Evolutionary conservation across 2,797 vertebrate genomes (phyloP).

Genomic region (Takifugu rubripes): DNA sequence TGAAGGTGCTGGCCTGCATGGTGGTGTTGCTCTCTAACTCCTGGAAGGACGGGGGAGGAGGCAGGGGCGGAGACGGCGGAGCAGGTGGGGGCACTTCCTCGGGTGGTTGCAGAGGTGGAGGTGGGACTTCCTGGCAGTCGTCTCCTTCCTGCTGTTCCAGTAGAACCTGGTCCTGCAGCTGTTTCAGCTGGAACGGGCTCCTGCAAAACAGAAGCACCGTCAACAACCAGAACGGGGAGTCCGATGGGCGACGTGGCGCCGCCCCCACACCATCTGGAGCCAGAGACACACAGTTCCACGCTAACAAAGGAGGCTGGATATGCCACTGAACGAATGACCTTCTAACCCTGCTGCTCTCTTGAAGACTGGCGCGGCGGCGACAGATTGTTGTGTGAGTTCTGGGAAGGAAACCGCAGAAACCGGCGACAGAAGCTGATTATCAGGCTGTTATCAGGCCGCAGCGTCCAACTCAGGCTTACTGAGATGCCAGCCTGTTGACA

Average conservation of each 20-base stretch:
- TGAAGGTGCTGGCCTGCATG: conserved; percentile 97
- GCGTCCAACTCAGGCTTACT: conserved; percentile 44
- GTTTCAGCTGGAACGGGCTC: conserved; percentile 88
- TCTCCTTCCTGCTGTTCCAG: conserved; percentile 86
- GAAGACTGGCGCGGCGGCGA: conserved; percentile 11
- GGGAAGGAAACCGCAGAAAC: conserved; percentile 53
- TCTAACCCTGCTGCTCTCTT: conserved; percentile 9
- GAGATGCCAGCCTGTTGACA: conserved; percentile 51
- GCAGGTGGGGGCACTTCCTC: conserved; percentile 58
- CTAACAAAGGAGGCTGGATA: too few species aligned
- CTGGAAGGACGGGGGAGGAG: conserved; percentile 91
- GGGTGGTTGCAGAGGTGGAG: conserved; percentile 76
- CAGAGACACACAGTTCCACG: too few species aligned
- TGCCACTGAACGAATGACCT: not conserved
- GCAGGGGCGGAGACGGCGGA: conserved; percentile 85
- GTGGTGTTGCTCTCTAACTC: conserved; percentile 82
- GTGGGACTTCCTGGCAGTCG: conserved; percentile 63
- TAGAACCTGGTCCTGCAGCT: conserved; percentile 91
- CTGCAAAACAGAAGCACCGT: conserved; percentile 65
- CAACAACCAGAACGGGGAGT: conserved; percentile 1
- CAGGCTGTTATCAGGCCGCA: conserved; percentile 55
- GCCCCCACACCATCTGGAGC: too few species aligned
- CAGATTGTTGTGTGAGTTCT: conserved; percentile 24
- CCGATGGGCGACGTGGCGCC: not conserved
- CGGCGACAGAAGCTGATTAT: conserved; percentile 48